A percentile compares a stretch with the other conserved stretches of the same genome.
phyloP scores from a whole-genome alignment of 2,888 invertebrate genomes.

The Xestia xanthographa region DNA sequence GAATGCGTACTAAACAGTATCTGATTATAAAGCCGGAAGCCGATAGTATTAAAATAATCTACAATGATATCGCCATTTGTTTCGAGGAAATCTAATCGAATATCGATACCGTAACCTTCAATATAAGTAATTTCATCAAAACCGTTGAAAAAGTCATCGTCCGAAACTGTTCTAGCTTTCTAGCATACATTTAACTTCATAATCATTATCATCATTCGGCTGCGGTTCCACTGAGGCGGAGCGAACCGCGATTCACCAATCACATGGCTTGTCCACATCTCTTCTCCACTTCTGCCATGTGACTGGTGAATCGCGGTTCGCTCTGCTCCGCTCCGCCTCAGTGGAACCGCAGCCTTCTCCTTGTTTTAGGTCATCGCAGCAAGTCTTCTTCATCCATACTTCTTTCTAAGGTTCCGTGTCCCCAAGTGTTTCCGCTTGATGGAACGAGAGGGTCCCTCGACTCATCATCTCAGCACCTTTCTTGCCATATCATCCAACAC shows the following conservation, averaged over 20 bases:
- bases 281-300: too few species aligned
- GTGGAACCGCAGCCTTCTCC: too few species aligned
- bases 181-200: neutral
- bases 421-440: neutral
- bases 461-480: neutral
- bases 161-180: neutral
- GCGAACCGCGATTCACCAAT: too few species aligned
- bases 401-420: neutral
- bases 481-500: neutral
- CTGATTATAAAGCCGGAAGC: conserved; percentile 1
- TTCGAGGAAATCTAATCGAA: conserved; percentile 8
- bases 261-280: too few species aligned
- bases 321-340: too few species aligned
- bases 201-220: too few species aligned
- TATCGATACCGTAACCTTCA: neutral
- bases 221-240: too few species aligned
- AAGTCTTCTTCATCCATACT: neutral
- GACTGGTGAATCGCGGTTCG: too few species aligned
- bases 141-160: neutral
- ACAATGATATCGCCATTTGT: neutral
- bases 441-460: neutral
- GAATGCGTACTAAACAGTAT: neutral
- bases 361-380: neutral
- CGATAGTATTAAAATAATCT: neutral
- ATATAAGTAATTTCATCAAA: neutral